These are phyloP conservation scores for Molossus alvarezi DNA, from an alignment of 2,797 vertebrate genomes.

Conservation along the genomic window DNA sequence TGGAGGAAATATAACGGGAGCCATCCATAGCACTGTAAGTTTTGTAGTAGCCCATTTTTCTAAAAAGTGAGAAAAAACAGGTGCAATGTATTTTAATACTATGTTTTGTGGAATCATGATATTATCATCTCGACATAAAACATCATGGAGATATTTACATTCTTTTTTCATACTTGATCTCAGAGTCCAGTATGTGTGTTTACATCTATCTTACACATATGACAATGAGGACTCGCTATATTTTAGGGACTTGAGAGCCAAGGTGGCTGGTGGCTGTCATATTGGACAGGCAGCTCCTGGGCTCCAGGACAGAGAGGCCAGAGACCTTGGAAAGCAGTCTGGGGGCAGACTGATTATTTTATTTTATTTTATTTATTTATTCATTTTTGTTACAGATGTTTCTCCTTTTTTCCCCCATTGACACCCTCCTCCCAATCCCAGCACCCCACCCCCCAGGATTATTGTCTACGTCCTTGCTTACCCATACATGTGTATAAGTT, in stretches of 20 bases:
- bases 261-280: not conserved
- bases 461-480: too few relatives aligned
- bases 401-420: too few relatives aligned
- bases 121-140: not conserved
- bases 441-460: too few relatives aligned
- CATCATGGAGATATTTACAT: not conserved
- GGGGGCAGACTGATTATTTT: not conserved
- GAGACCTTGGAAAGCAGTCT: not conserved
- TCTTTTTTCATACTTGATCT: not conserved
- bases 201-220: not conserved
- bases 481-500: too few relatives aligned
- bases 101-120: not conserved
- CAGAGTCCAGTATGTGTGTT: not conserved
- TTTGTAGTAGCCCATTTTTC: not conserved
- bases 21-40: not conserved
- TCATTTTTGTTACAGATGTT: too few relatives aligned
- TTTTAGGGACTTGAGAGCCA: not conserved
- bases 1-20: not conserved
- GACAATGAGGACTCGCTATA: rapidly evolving
- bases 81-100: not conserved
- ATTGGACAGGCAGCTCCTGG: not conserved
- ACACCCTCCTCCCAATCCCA: too few relatives aligned
- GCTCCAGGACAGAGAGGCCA: not conserved
- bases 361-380: too few relatives aligned
- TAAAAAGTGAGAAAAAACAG: not conserved